Conservation (phyloP, 2,888 invertebrate genomes). For the Eugnorisma glareosa region DNA sequence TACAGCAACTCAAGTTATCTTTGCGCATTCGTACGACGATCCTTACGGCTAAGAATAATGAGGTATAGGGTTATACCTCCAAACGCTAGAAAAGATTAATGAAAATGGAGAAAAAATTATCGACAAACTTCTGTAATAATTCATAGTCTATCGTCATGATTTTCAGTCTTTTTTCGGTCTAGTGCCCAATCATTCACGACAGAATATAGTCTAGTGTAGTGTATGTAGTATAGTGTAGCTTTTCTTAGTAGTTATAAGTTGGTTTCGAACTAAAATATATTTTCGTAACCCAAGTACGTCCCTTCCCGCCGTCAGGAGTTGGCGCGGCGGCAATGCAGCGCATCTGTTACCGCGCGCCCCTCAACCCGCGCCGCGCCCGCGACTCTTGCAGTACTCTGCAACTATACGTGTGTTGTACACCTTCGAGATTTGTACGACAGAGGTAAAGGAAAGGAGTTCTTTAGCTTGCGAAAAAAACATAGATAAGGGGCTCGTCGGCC, state of each 20-base stretch:
- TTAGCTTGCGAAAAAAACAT: neutral
- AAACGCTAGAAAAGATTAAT: neutral
- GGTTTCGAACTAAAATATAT: neutral
- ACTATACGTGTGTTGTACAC: conserved; percentile 62
- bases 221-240: too few relatives aligned
- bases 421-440: conserved; percentile 55
- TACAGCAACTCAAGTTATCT: neutral
- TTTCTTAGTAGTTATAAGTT: too few relatives aligned
- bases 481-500: neutral
- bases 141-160: neutral
- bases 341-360: conserved; percentile 87
- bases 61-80: neutral
- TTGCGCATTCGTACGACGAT: neutral
- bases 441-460: conserved; percentile 16
- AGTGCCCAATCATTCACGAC: neutral
- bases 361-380: conserved; percentile 66
- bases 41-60: neutral
- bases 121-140: neutral
- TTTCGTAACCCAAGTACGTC: conserved; percentile 68
- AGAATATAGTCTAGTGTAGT: neutral
- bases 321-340: conserved; percentile 88
- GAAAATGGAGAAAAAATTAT: neutral
- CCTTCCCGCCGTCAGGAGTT: conserved; percentile 78
- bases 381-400: conserved; percentile 61
- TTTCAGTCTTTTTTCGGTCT: neutral